These are phyloP conservation scores for Cromileptes altivelis DNA, from an alignment of 2,113 vertebrate genomes.

Conservation along the genomic window DNA sequence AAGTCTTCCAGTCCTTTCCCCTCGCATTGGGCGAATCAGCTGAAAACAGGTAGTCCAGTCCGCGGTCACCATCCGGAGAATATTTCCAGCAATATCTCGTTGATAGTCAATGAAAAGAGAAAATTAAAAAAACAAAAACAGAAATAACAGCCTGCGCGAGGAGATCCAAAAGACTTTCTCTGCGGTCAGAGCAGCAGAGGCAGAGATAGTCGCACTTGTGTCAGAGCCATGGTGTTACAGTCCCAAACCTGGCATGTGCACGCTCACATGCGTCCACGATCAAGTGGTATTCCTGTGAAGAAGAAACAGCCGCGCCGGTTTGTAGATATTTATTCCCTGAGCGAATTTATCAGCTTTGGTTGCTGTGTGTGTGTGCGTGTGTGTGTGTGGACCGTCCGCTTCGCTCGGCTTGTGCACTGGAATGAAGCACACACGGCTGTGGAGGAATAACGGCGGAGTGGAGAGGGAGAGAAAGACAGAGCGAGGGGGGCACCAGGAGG, in stretches of 20 bases:
- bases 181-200: slow-evolving; percentile 43
- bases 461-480: slow-evolving; percentile 45
- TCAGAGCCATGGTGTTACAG: slow-evolving; percentile 62
- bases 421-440: slow-evolving; percentile 75
- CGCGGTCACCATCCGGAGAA: slow-evolving; percentile 64
- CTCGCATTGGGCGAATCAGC: slow-evolving; percentile 40
- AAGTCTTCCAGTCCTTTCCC: slow-evolving; percentile 58
- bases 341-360: slow-evolving; percentile 74
- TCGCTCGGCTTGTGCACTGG: slow-evolving; percentile 79
- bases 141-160: slow-evolving; percentile 21
- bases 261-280: slow-evolving; percentile 49
- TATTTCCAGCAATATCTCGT: slow-evolving; percentile 58
- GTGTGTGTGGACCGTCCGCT: slow-evolving; percentile 61
- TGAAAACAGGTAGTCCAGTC: slow-evolving; percentile 71
- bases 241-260: slow-evolving; percentile 58
- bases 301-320: slow-evolving; percentile 53
- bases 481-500: slow-evolving; percentile 66
- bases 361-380: slow-evolving; percentile 35
- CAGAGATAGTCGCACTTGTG: slow-evolving; percentile 44
- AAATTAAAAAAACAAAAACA: no score
- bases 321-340: slow-evolving; percentile 81
- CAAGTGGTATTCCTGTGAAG: slow-evolving; percentile 65
- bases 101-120: neutral
- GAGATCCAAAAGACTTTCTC: slow-evolving; percentile 62
- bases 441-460: slow-evolving; percentile 63